Evolutionary conservation across 1,140 invertebrate genomes (phyloP), one percentile per base, ranked within the genome.

Genomic region (Temnothorax longispinosus): DNA sequence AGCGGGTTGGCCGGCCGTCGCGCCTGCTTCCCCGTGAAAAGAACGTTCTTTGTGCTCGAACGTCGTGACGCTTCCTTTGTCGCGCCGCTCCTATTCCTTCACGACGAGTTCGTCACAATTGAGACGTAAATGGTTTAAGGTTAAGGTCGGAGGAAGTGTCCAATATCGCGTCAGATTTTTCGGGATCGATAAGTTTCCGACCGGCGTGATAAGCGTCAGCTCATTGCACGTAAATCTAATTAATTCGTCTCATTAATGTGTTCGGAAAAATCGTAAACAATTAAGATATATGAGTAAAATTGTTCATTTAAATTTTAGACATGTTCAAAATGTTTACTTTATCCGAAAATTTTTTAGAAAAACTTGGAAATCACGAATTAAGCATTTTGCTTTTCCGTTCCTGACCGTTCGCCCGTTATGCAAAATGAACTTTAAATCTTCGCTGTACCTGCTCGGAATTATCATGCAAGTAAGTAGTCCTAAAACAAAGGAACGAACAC

Each of bases 31-130:
- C 69, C 72, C 52, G 44, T 75, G 75, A 85, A 87, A 90, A 80
- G 86, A 50, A 87, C 71, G 76, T 82, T 75, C 85, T 67, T 88
- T 85, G 84, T 76, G 85, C 87, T 81, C 10, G 10, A 38, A 60
- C 62, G 13, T 86, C 80, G 44, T 71, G 77, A 85, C 87, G 76
- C 84, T 89, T 88, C 72, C 74, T 85, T 85, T 85, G 74, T 85
- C 82, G 47, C 58, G 38, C 56, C 82, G 82, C 56, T 85, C 44
- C 67, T 85, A 85, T 85, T 85, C 58, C 72, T 54, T 47, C 15
- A 6, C 58, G 56, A 78, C 72, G 71, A 50, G 18, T 58, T 74
- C 18, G 67, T 47, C 38, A 72, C 67, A 82, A 82, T 82, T 74
- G 80, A 74, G 27, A 82, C 52, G 15, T 60, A 74, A 82, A 74